phyloP scores from a whole-genome alignment of 1,140 invertebrate genomes.

The Cotesia glomerata region DNA sequence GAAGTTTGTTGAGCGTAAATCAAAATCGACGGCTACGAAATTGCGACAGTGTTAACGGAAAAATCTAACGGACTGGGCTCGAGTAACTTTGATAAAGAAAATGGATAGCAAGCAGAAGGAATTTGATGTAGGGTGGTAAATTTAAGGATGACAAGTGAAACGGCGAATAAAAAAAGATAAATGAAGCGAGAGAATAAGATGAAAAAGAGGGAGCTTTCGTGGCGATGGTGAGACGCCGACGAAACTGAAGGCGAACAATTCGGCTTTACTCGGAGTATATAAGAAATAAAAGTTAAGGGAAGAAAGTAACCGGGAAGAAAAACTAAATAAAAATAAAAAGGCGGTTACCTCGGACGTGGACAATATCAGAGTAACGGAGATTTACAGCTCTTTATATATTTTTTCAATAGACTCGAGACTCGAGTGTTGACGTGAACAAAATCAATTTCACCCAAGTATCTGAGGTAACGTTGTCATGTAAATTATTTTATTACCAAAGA shows the following conservation, averaged over 20 bases:
- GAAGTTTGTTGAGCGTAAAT: conserved; percentile 37
- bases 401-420: conserved; percentile 10
- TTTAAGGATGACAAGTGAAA: conserved; percentile 27
- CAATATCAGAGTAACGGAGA: conserved; percentile 22
- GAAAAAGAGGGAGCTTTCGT: background rate
- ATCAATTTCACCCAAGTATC: background rate
- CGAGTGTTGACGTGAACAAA: conserved; percentile 19
- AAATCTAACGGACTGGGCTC: background rate
- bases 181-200: background rate
- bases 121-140: conserved; percentile 34
- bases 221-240: no score
- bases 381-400: conserved; percentile 29
- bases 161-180: background rate
- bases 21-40: conserved; percentile 45
- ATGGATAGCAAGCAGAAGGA: conserved; percentile 18
- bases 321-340: conserved; percentile 12
- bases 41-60: conserved; percentile 36
- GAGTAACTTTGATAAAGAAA: background rate
- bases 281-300: background rate
- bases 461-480: no score
- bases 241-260: no score
- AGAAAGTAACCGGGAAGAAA: background rate
- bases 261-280: no score
- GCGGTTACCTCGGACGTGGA: conserved; percentile 12
- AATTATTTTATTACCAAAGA: no score